Evolutionary conservation across 2,113 vertebrate species (phyloP).

Genomic region (Urocolius indicus): DNA sequence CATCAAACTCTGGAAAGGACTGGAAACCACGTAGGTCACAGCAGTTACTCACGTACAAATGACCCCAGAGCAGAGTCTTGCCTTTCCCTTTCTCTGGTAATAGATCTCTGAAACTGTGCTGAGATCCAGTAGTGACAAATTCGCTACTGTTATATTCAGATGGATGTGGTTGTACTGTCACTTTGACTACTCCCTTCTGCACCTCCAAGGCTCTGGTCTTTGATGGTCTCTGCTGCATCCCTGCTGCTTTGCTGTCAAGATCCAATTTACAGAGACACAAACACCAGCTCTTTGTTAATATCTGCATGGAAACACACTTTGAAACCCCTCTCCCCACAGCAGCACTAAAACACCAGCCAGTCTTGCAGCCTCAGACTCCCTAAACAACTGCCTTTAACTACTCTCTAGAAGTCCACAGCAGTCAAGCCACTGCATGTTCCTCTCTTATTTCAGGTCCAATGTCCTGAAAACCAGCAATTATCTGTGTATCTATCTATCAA

Average conservation of each 20-base stretch:
- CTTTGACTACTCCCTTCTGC: not conserved
- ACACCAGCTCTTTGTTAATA: not conserved
- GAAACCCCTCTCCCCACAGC: not conserved
- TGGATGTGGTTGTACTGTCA: rapidly evolving
- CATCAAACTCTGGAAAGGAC: not conserved
- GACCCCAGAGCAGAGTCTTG: not conserved
- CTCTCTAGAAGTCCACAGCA: not conserved
- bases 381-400: not conserved
- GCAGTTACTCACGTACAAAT: not conserved
- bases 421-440: not conserved
- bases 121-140: not conserved
- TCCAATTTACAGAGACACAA: not conserved
- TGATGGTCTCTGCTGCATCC: not conserved
- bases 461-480: not conserved
- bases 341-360: not conserved
- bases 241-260: not conserved
- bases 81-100: not conserved
- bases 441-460: not conserved
- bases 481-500: not conserved
- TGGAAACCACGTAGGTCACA: not conserved
- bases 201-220: not conserved
- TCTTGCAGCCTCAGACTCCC: not conserved
- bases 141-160: not conserved
- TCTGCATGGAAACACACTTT: not conserved
- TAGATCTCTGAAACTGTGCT: not conserved